Conservation (phyloP, 1,140 invertebrate species). For the Mercenaria mercenaria region DNA sequence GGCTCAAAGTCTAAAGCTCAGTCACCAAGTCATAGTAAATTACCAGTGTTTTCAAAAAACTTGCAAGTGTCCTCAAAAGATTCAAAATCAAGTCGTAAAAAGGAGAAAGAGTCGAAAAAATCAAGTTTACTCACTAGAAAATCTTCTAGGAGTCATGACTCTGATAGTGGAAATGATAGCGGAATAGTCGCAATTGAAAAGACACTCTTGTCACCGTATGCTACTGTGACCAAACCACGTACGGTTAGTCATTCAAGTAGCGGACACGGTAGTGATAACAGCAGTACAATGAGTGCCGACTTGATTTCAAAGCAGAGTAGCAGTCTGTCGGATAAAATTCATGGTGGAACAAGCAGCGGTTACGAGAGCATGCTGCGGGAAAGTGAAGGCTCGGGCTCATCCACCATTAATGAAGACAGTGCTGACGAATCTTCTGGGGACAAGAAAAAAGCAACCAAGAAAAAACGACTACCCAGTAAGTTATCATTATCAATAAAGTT, state of each 20-base stretch:
- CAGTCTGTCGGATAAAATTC: conserved; percentile 77
- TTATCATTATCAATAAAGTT: too few relatives aligned
- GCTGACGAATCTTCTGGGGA: conserved; percentile 83
- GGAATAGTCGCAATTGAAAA: conserved; percentile 81
- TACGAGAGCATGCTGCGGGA: conserved; percentile 96
- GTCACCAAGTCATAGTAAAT: conserved; percentile 73
- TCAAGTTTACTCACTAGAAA: conserved; percentile 65
- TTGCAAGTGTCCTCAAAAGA: conserved; percentile 67
- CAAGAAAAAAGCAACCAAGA: conserved; percentile 79
- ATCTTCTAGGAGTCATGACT: conserved; percentile 75
- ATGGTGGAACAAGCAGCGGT: conserved; percentile 91
- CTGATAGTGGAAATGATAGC: conserved; percentile 83
- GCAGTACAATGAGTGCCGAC: conserved; percentile 81
- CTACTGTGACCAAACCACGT: conserved; percentile 83
- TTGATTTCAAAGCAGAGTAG: conserved; percentile 78
- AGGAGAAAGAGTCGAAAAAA: conserved; percentile 78
- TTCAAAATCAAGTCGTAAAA: conserved; percentile 72
- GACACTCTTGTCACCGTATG: conserved; percentile 84
- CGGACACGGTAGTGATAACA: conserved; percentile 86
- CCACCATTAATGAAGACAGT: conserved; percentile 84
- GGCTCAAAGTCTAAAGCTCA: conserved; percentile 66
- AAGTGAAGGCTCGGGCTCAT: conserved; percentile 88
- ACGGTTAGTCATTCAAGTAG: conserved; percentile 85
- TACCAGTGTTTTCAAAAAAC: conserved; percentile 78
- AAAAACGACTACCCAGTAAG: conserved; percentile 80